phyloP scores from a whole-genome alignment of 2,888 invertebrate species.

The Torymus auratus region DNA sequence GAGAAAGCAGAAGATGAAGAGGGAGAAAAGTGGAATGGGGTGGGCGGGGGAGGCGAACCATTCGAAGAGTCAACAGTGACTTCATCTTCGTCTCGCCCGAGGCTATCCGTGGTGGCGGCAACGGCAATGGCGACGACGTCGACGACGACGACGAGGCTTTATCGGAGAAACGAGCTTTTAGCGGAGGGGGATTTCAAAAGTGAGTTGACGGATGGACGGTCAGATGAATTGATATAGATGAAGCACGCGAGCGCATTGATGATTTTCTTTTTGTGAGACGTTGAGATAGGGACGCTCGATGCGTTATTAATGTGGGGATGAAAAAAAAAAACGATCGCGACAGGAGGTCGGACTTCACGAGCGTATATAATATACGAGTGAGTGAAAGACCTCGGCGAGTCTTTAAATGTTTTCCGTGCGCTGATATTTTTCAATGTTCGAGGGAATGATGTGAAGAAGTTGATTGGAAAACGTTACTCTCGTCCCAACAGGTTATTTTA shows the following conservation, averaged over 20 bases:
- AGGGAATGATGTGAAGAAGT: no score
- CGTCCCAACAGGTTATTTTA: no score
- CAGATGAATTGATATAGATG: constrained; percentile 58
- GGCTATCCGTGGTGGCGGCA: constrained; percentile 36
- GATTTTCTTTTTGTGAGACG: constrained; percentile 15
- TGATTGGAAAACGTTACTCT: not conserved
- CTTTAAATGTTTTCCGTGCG: constrained; percentile 4
- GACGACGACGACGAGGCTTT: constrained; percentile 41
- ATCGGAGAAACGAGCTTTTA: constrained; percentile 57
- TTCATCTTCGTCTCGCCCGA: constrained; percentile 55
- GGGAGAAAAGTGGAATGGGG: constrained; percentile 19
- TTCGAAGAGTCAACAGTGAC: constrained; percentile 56
- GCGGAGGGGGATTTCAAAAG: constrained; percentile 52
- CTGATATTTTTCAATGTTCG: no score
- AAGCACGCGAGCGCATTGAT: constrained; percentile 40
- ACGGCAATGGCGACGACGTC: not conserved
- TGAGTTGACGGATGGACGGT: constrained; percentile 54
- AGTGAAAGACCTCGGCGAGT: not conserved
- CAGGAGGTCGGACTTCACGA: no score
- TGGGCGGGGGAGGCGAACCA: constrained; percentile 35
- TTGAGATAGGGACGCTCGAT: constrained; percentile 16
- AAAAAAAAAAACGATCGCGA: not conserved
- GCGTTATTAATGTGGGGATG: constrained; percentile 47
- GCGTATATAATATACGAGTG: not conserved
- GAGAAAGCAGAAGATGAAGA: constrained; percentile 31